These are phyloP conservation scores for Ia io DNA, from an alignment of 2,113 vertebrate genomes.

Conservation along the genomic window DNA sequence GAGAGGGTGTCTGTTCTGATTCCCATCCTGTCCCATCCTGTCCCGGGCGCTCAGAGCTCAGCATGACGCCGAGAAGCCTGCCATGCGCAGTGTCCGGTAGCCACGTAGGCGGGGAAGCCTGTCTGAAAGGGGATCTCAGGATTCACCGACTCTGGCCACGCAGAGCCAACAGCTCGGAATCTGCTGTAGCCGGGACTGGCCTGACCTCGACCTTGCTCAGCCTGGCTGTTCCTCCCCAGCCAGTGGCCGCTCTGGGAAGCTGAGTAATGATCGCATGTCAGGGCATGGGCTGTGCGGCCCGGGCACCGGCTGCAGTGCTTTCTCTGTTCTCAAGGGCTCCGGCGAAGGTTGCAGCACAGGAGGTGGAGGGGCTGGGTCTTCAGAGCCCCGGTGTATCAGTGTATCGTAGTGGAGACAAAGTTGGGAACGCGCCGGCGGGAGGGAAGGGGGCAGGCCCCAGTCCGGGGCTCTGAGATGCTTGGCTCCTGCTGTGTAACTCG, in stretches of 20 bases:
- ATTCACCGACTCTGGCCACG: background rate
- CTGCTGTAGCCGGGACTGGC: background rate
- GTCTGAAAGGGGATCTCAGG: background rate
- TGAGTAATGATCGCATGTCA: background rate
- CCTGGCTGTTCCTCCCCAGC: conserved; percentile 11
- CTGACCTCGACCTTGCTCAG: no score
- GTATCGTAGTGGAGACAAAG: background rate
- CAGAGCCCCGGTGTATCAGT: background rate
- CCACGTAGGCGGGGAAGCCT: background rate
- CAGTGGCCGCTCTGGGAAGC: background rate
- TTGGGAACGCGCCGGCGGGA: background rate
- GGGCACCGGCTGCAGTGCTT: background rate
- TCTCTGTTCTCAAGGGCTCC: conserved; percentile 28
- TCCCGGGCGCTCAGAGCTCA: background rate
- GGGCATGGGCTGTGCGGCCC: background rate
- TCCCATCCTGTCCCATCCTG: no score
- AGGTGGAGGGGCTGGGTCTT: background rate
- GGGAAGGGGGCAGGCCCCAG: no score
- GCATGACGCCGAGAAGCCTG: background rate
- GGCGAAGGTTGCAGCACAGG: background rate
- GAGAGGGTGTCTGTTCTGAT: background rate
- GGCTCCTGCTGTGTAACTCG: background rate
- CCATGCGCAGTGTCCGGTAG: background rate
- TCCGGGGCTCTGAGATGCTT: no score
- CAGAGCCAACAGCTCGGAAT: background rate